Evolutionary conservation across 2,888 invertebrate genomes (phyloP).

Genomic region (Clunio marinus): DNA sequence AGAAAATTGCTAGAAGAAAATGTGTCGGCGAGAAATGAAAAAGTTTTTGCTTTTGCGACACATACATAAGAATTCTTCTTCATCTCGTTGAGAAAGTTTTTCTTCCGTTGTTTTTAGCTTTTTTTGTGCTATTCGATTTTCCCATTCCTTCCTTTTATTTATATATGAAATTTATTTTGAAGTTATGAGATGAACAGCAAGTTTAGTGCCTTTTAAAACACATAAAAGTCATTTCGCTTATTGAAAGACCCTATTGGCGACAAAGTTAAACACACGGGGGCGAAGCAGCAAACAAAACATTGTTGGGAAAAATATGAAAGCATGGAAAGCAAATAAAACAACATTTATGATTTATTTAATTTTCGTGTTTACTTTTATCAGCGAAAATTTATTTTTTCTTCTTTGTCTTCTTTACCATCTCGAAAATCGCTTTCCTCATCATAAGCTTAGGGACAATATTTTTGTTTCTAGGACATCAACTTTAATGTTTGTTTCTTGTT

Average conservation of each 20-base stretch:
- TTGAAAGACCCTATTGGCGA: background rate
- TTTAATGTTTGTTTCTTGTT: background rate
- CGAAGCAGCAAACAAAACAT: background rate
- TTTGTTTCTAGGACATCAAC: background rate
- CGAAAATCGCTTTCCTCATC: background rate
- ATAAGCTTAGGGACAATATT: background rate
- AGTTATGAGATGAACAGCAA: background rate
- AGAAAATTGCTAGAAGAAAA: background rate
- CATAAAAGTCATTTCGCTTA: slow-evolving; percentile 7
- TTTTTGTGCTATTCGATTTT: background rate
- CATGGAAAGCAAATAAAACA: slow-evolving; percentile 33
- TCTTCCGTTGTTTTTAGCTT: background rate
- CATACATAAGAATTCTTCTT: background rate
- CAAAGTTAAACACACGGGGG: background rate
- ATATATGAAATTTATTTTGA: too few species aligned
- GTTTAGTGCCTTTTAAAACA: background rate
- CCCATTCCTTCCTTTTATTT: background rate
- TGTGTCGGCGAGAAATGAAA: background rate
- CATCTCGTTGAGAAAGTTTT: background rate
- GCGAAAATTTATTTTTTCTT: slow-evolving; percentile 19
- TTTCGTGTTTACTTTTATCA: slow-evolving; percentile 36
- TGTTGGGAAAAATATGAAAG: slow-evolving; percentile 8
- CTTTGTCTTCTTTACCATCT: background rate
- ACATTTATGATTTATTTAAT: slow-evolving; percentile 38
- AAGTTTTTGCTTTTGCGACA: background rate